phyloP scores from a whole-genome alignment of 2,113 vertebrate genomes.

The Sebastes schlegelii region DNA sequence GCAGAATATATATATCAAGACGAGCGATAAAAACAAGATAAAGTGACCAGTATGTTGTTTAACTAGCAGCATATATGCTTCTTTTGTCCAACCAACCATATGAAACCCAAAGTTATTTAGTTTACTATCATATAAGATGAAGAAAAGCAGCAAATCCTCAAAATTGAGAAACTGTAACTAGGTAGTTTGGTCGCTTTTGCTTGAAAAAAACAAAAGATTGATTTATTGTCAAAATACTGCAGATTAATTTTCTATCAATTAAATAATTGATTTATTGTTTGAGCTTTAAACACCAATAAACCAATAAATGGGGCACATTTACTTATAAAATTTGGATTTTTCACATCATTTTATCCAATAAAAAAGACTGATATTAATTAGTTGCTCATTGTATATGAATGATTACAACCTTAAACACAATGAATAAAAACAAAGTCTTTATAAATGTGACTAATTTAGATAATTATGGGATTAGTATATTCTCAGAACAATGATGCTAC shows the following conservation, averaged over 20 bases:
- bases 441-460: background rate
- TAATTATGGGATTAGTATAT: background rate
- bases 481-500: background rate
- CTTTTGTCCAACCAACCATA: too few relatives aligned
- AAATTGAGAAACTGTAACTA: background rate
- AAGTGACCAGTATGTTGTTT: too few relatives aligned
- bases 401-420: background rate
- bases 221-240: background rate
- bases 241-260: background rate
- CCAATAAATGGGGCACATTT: background rate
- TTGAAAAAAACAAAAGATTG: background rate
- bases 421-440: background rate
- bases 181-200: background rate
- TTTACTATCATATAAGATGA: background rate
- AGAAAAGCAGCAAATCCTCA: background rate
- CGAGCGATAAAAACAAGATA: too few relatives aligned
- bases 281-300: background rate
- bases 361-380: too few relatives aligned
- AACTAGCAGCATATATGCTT: too few relatives aligned
- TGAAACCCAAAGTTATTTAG: background rate
- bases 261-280: background rate
- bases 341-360: background rate
- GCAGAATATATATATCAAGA: too few relatives aligned
- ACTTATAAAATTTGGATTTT: background rate
- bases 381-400: background rate